phyloP scores from a whole-genome alignment of 2,888 invertebrate species.

The Drosophila subsilvestris region DNA sequence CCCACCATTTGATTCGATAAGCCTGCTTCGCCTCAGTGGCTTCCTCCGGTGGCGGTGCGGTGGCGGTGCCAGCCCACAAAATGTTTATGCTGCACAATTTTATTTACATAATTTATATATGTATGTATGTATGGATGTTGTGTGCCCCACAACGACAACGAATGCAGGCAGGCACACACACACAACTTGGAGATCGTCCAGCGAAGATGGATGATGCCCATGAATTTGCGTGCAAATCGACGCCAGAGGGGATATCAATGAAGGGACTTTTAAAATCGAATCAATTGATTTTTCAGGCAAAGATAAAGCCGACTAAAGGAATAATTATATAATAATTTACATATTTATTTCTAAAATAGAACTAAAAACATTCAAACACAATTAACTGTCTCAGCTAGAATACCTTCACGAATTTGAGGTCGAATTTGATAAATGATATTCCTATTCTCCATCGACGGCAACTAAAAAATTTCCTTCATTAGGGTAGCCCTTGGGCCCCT shows the following conservation, averaged over 20 bases:
- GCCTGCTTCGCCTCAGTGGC: conserved; percentile 58
- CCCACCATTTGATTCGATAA: conserved; percentile 75
- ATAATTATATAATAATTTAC: too few relatives aligned
- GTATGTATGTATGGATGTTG: conserved; percentile 47
- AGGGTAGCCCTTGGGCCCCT: too few relatives aligned
- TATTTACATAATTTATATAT: conserved; percentile 77
- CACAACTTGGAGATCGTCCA: conserved; percentile 13
- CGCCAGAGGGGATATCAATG: too few relatives aligned
- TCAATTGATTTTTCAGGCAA: background rate
- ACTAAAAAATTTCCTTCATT: too few relatives aligned
- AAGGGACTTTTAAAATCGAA: background rate
- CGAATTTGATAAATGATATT: too few relatives aligned
- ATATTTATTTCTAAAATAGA: too few relatives aligned
- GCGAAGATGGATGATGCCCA: background rate
- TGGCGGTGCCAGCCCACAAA: conserved; percentile 29
- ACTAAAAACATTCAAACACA: too few relatives aligned
- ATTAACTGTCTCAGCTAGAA: too few relatives aligned
- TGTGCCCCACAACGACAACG: conserved; percentile 50
- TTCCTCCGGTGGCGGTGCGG: conserved; percentile 9
- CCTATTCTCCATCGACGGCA: too few relatives aligned
- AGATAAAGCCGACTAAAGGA: background rate
- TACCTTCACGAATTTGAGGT: too few relatives aligned
- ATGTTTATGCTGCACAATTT: conserved; percentile 78
- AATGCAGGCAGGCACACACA: conserved; percentile 34
- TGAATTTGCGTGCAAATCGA: background rate